phyloP scores from a whole-genome alignment of 1,140 invertebrate genomes.

The Drosophila ironensis region DNA sequence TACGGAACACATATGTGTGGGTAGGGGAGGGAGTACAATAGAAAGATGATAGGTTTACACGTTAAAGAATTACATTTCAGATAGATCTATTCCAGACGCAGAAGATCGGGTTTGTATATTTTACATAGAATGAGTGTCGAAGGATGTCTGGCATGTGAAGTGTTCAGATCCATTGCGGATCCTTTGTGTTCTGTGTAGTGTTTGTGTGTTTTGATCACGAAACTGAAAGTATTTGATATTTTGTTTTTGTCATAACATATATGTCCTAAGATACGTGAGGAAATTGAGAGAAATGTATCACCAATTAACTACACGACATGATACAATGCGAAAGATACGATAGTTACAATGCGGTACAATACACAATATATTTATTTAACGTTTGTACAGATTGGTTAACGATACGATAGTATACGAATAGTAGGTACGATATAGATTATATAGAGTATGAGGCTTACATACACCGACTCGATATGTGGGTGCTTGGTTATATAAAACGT shows the following conservation, averaged over 20 bases:
- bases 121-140: constrained; percentile 25
- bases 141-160: background rate
- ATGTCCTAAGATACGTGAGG: constrained; percentile 30
- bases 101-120: constrained; percentile 27
- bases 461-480: constrained; percentile 20
- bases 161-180: background rate
- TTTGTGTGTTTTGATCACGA: constrained; percentile 13
- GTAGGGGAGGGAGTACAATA: constrained; percentile 54
- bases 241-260: too few species aligned
- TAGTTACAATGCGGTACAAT: constrained; percentile 34
- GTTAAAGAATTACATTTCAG: constrained; percentile 41
- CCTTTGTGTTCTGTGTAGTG: constrained; percentile 3
- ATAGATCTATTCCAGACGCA: constrained; percentile 37
- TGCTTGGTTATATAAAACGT: constrained; percentile 15
- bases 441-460: constrained; percentile 20
- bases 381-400: constrained; percentile 47
- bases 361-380: constrained; percentile 31
- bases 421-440: background rate
- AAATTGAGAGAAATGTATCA: constrained; percentile 21
- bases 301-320: constrained; percentile 17
- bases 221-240: constrained; percentile 17
- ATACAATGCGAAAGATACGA: constrained; percentile 24
- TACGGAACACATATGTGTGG: constrained; percentile 40
- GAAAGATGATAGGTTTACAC: constrained; percentile 69
- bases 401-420: constrained; percentile 31